Percentiles rank a stretch among this genome's conserved stretches.
These are phyloP conservation scores for Danio aesculapii DNA, from an alignment of 2,797 vertebrate species.

Conservation along the genomic window DNA sequence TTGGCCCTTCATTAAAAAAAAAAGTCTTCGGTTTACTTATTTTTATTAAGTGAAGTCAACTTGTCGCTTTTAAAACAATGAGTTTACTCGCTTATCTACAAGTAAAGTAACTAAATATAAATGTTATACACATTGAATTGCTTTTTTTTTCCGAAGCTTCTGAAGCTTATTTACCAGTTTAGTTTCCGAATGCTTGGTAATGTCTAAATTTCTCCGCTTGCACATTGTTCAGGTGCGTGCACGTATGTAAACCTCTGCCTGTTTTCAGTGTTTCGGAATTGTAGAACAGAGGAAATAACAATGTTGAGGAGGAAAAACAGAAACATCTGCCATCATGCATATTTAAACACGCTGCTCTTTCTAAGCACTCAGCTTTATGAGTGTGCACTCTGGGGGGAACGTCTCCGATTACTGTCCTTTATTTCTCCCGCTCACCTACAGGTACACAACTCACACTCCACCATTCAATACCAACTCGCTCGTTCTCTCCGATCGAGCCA, in stretches of 20 bases:
- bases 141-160: too few relatives aligned
- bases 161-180: constrained; percentile 7
- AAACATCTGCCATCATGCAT: constrained; percentile 59
- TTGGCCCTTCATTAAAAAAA: too few relatives aligned
- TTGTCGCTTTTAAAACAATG: too few relatives aligned
- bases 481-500: constrained; percentile 20
- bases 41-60: too few relatives aligned
- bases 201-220: not conserved
- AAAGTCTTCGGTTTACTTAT: too few relatives aligned
- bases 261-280: constrained; percentile 15
- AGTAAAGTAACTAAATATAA: too few relatives aligned
- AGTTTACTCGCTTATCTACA: too few relatives aligned
- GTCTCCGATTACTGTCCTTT: constrained; percentile 54
- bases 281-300: constrained; percentile 49
- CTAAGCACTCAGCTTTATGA: constrained; percentile 51
- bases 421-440: constrained; percentile 49
- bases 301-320: constrained; percentile 48
- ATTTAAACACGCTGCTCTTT: constrained; percentile 51
- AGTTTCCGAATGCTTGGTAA: not conserved
- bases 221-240: not conserved
- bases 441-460: constrained; percentile 46
- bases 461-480: constrained; percentile 34
- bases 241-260: too few relatives aligned
- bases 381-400: constrained; percentile 25
- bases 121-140: too few relatives aligned